phyloP scores from a whole-genome alignment of 2,888 invertebrate genomes.

The Phyto melanocephala region DNA sequence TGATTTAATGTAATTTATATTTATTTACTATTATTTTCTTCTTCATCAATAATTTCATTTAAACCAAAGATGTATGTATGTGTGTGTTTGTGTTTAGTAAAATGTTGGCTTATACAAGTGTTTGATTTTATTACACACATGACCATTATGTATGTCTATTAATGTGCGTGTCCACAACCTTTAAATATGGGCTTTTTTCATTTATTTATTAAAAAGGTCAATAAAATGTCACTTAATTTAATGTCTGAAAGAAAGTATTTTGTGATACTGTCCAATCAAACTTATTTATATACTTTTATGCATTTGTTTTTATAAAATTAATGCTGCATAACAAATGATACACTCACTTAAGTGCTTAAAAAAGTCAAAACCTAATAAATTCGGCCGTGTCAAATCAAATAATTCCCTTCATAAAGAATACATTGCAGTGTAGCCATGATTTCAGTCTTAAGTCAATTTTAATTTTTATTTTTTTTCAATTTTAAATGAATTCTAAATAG shows the following conservation, averaged over 20 bases:
- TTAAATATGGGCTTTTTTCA: neutral
- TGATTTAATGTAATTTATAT: slow-evolving; percentile 45
- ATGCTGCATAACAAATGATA: neutral
- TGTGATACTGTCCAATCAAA: slow-evolving; percentile 37
- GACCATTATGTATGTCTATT: neutral
- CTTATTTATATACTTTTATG: slow-evolving; percentile 9
- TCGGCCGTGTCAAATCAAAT: no score
- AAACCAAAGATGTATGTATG: neutral
- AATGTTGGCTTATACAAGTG: neutral
- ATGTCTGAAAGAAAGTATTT: slow-evolving; percentile 14
- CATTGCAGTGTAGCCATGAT: no score
- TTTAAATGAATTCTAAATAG: no score
- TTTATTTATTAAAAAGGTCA: slow-evolving; percentile 48
- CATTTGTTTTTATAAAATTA: neutral
- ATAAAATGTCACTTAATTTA: slow-evolving; percentile 48
- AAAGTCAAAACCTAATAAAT: neutral
- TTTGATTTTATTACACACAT: neutral
- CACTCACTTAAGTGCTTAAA: neutral
- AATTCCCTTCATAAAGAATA: no score
- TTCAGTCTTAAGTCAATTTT: no score
- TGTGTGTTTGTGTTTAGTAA: neutral
- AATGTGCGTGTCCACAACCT: neutral
- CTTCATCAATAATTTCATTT: slow-evolving; percentile 15
- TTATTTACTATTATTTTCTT: neutral
- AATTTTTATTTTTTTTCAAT: no score